Evolutionary conservation across 2,797 vertebrate genomes (phyloP).

Genomic region (Harpagifer antarcticus): DNA sequence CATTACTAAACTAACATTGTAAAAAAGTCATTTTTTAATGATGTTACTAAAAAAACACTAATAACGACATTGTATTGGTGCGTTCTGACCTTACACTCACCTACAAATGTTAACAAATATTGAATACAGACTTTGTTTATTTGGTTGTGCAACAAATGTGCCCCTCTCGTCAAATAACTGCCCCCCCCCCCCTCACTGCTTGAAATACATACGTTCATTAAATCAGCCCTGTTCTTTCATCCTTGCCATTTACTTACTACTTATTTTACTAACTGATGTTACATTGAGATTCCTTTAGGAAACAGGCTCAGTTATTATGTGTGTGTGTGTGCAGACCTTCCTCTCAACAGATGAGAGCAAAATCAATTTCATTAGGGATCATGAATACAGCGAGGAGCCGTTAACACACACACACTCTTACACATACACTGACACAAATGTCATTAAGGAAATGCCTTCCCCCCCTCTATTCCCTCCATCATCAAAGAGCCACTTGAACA

Average conservation of each 20-base stretch:
- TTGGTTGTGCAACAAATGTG: no score
- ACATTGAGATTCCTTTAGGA: slow-evolving; percentile 24
- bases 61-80: no score
- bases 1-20: no score
- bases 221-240: no score
- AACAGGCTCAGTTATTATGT: slow-evolving; percentile 4
- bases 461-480: slow-evolving; percentile 42
- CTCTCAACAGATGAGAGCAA: slow-evolving; percentile 73
- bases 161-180: no score
- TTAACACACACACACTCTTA: slow-evolving; percentile 39
- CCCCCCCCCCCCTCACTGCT: no score
- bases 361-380: slow-evolving; percentile 77
- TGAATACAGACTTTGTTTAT: no score
- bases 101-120: no score
- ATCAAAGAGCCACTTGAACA: slow-evolving; percentile 61
- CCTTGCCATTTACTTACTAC: background rate
- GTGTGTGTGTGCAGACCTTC: slow-evolving; percentile 5
- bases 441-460: slow-evolving; percentile 65
- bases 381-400: slow-evolving; percentile 59
- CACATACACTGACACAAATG: slow-evolving; percentile 43
- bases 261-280: background rate
- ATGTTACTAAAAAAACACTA: no score
- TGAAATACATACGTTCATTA: no score
- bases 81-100: no score
- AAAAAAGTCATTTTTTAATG: no score